These are phyloP conservation scores for Hemibagrus guttatus DNA, from an alignment of 2,797 vertebrate species.

Conservation along the genomic window DNA sequence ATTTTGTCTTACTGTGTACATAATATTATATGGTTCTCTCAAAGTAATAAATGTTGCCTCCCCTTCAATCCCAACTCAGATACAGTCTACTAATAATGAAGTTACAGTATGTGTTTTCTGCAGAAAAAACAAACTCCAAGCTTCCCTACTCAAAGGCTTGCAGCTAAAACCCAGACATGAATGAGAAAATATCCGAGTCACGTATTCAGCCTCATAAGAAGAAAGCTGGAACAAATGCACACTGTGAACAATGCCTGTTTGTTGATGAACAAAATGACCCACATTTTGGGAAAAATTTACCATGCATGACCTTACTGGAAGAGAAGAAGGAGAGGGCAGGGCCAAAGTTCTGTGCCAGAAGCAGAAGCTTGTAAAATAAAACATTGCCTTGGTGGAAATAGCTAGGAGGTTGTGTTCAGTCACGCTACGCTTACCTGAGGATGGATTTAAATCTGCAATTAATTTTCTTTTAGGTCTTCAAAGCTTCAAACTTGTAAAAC, in stretches of 20 bases:
- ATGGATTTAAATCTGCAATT: conserved; percentile 2
- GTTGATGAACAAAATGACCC: background rate
- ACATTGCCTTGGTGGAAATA: background rate
- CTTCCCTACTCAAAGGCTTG: background rate
- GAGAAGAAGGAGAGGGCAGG: background rate
- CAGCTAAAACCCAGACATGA: background rate
- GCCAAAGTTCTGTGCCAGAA: background rate
- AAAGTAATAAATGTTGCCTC: background rate
- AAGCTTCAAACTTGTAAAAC: background rate
- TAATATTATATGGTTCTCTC: background rate
- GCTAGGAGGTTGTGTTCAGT: background rate
- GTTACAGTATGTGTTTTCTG: background rate
- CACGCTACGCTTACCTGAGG: background rate
- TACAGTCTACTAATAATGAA: background rate
- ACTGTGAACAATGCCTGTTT: background rate
- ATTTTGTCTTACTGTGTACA: background rate
- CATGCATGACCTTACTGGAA: conserved; percentile 36
- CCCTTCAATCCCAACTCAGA: background rate
- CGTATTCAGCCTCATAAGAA: background rate
- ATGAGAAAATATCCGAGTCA: background rate
- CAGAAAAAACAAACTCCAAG: background rate
- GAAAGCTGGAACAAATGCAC: background rate
- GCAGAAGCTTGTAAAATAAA: background rate
- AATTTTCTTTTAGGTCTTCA: background rate
- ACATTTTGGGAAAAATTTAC: conserved; percentile 14